phyloP scores from a whole-genome alignment of 2,113 vertebrate species.

The Alligator sinensis region DNA sequence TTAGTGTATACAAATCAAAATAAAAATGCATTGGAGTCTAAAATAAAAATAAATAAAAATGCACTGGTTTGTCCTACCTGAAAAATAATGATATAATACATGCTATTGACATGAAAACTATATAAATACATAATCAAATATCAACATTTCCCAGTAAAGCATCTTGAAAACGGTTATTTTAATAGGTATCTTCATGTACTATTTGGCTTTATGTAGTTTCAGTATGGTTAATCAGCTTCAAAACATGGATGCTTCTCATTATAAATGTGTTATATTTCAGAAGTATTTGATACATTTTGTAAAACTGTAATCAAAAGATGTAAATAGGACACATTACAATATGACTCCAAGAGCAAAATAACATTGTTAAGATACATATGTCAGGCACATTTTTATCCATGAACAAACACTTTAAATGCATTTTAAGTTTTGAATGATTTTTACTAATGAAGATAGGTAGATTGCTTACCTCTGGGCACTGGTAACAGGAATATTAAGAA shows the following conservation, averaged over 20 bases:
- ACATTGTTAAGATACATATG: not conserved
- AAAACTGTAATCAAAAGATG: not conserved
- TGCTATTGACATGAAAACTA: not conserved
- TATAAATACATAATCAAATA: not conserved
- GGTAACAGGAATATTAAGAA: constrained; percentile 19
- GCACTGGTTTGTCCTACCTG: not conserved
- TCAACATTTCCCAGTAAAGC: not conserved
- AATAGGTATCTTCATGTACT: not conserved
- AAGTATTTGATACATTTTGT: not conserved
- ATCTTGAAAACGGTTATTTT: not conserved
- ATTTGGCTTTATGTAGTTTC: not conserved
- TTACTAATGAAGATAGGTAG: not conserved
- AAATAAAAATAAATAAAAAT: not conserved
- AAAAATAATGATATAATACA: not conserved
- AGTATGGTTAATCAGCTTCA: not conserved
- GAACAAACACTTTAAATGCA: not conserved
- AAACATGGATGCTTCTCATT: not conserved
- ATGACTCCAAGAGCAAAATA: not conserved
- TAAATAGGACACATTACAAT: not conserved
- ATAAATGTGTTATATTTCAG: not conserved
- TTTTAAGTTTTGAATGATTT: constrained; percentile 36
- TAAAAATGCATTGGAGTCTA: not conserved
- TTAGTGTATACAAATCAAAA: not conserved
- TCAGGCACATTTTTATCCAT: constrained; percentile 4
- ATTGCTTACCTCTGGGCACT: not conserved